These are phyloP conservation scores for Halcyon badia DNA, from an alignment of 2,797 vertebrate genomes.

Conservation along the genomic window DNA sequence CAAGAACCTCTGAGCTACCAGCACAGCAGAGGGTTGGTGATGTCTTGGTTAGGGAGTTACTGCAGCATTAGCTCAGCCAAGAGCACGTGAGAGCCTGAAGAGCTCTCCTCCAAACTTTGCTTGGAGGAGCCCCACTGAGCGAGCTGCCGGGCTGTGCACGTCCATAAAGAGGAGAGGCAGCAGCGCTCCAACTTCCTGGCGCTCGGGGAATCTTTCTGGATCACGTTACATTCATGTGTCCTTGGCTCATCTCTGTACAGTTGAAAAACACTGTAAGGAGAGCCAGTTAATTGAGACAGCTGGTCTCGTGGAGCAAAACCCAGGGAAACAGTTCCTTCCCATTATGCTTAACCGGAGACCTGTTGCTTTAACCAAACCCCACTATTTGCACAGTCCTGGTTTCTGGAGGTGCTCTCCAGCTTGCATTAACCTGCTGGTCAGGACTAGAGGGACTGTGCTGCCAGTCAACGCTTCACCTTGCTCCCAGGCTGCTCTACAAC, in stretches of 20 bases:
- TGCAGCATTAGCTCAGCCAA: accelerated
- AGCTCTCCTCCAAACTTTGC: background rate
- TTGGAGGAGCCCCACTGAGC: background rate
- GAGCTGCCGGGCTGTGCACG: accelerated
- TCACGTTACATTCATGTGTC: conserved; percentile 53
- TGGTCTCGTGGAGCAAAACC: background rate
- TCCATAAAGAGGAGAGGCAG: conserved; percentile 47
- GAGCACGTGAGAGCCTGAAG: background rate
- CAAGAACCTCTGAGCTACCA: accelerated
- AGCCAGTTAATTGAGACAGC: conserved; percentile 58
- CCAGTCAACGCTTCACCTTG: accelerated
- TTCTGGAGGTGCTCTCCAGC: background rate
- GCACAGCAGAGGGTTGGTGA: accelerated
- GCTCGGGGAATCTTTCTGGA: conserved; percentile 45
- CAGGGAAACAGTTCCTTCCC: background rate
- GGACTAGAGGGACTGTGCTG: background rate
- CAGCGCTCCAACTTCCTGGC: conserved; percentile 44
- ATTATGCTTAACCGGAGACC: background rate
- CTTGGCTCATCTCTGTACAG: conserved; percentile 72
- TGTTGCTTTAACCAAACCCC: background rate
- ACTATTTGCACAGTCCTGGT: background rate
- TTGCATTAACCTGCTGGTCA: background rate
- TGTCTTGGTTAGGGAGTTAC: background rate
- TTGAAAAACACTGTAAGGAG: conserved; percentile 63
- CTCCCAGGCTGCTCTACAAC: background rate